Evolutionary conservation across 1,140 invertebrate species (phyloP).

Genomic region (Drosophila bocki): DNA sequence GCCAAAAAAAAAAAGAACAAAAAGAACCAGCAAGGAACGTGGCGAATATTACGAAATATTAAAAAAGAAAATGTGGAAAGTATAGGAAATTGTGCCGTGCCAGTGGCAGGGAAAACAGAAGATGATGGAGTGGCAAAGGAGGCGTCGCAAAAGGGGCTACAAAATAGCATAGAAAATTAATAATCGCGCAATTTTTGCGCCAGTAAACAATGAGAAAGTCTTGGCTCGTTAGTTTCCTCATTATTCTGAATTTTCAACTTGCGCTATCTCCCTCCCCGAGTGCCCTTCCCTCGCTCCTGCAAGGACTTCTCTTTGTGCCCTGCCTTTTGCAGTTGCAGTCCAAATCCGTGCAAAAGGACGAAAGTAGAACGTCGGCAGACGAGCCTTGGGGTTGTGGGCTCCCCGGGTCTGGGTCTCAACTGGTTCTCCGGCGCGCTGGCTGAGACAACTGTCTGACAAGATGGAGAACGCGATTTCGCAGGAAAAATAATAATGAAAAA

Average conservation of each 20-base stretch:
- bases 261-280: conserved; percentile 18
- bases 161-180: conserved; percentile 84
- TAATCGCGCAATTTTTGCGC: conserved; percentile 82
- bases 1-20: conserved; percentile 39
- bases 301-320: conserved; percentile 46
- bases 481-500: conserved; percentile 70
- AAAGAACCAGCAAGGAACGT: conserved; percentile 23
- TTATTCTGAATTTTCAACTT: conserved; percentile 78
- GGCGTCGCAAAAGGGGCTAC: conserved; percentile 54
- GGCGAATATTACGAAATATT: conserved; percentile 75
- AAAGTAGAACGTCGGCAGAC: conserved; percentile 37
- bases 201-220: conserved; percentile 83
- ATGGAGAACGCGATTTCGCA: conserved; percentile 47
- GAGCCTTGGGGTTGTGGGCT: conserved; percentile 41
- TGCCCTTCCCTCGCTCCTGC: neutral
- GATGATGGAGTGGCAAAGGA: conserved; percentile 17
- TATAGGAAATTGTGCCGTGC: conserved; percentile 47
- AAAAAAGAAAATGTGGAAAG: conserved; percentile 61
- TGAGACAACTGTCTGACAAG: conserved; percentile 58
- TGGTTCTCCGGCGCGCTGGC: conserved; percentile 6
- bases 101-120: conserved; percentile 23
- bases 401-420: conserved; percentile 17
- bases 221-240: conserved; percentile 83
- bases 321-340: conserved; percentile 52
- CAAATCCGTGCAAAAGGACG: conserved; percentile 48